Evolutionary conservation across 2,888 invertebrate species (phyloP).

Genomic region (Abscondita cerata): DNA sequence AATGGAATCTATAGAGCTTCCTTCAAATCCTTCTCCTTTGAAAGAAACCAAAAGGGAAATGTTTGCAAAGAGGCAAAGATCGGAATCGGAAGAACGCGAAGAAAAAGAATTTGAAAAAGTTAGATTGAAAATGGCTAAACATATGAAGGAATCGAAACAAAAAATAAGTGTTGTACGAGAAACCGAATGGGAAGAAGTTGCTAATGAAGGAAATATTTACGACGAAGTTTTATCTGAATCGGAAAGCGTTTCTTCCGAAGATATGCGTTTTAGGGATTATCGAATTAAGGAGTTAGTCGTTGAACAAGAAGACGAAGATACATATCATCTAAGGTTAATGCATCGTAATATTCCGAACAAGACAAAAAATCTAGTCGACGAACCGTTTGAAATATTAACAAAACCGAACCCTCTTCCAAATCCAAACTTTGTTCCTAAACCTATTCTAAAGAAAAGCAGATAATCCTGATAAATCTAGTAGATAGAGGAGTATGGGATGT

Average conservation of each 20-base stretch:
- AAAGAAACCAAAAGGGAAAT: constrained; percentile 44
- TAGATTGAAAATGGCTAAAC: constrained; percentile 55
- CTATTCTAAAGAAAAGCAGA: constrained; percentile 69
- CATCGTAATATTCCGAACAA: constrained; percentile 29
- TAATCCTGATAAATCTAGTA: constrained; percentile 23
- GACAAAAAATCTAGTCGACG: constrained; percentile 56
- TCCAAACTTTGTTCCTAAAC: constrained; percentile 78
- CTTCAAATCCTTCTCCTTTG: constrained; percentile 25
- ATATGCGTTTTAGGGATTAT: constrained; percentile 48
- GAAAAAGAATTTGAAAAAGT: constrained; percentile 52
- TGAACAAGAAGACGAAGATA: constrained; percentile 67
- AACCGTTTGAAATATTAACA: constrained; percentile 66
- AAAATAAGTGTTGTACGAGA: constrained; percentile 52
- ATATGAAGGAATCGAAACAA: constrained; percentile 54
- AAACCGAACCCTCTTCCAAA: constrained; percentile 71
- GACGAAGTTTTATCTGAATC: constrained; percentile 53
- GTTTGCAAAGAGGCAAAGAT: constrained; percentile 48
- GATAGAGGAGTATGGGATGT: too few relatives aligned
- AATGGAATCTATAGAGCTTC: constrained; percentile 3
- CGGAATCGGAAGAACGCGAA: constrained; percentile 54
- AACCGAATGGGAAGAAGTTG: constrained; percentile 60
- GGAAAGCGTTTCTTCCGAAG: constrained; percentile 52
- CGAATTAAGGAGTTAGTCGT: constrained; percentile 29
- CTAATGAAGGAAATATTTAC: constrained; percentile 46
- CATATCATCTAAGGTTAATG: constrained; percentile 73